Conservation (phyloP, 2,888 invertebrate species). For the Panopea generosa region DNA sequence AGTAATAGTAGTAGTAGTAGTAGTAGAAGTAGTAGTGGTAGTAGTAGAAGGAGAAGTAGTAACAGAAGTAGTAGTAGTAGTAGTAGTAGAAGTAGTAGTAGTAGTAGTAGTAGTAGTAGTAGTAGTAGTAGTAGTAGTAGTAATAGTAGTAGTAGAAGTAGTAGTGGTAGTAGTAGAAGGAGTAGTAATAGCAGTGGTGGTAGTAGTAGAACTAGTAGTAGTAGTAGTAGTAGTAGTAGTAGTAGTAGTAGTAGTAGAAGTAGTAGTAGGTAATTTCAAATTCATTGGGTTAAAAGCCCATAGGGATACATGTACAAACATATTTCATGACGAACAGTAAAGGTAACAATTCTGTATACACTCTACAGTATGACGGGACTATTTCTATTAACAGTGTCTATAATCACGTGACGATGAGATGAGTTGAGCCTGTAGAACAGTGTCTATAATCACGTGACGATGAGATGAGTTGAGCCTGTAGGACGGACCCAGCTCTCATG, state of each 20-base stretch:
- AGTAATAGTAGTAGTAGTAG: constrained; percentile 8
- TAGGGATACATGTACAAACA: too few species aligned
- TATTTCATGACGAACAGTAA: too few species aligned
- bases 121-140: constrained; percentile 10
- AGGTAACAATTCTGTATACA: too few species aligned
- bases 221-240: constrained; percentile 5
- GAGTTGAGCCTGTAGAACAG: too few species aligned
- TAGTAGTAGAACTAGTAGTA: constrained; percentile 6
- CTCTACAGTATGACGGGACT: too few species aligned
- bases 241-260: constrained; percentile 7
- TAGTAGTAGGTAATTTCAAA: neutral
- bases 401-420: too few species aligned
- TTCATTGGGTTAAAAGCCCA: too few species aligned
- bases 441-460: too few species aligned
- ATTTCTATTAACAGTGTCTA: too few species aligned
- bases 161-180: constrained; percentile 3
- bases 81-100: neutral
- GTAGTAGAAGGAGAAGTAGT: constrained; percentile 4
- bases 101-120: constrained; percentile 9
- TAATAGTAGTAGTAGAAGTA: constrained; percentile 2
- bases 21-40: neutral
- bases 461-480: too few species aligned
- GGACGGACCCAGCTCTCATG: too few species aligned
- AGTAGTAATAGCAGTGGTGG: constrained; percentile 3
- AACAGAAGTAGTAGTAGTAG: constrained; percentile 1